Conservation (phyloP, 2,888 invertebrate genomes). For the Sepiola atlantica region DNA sequence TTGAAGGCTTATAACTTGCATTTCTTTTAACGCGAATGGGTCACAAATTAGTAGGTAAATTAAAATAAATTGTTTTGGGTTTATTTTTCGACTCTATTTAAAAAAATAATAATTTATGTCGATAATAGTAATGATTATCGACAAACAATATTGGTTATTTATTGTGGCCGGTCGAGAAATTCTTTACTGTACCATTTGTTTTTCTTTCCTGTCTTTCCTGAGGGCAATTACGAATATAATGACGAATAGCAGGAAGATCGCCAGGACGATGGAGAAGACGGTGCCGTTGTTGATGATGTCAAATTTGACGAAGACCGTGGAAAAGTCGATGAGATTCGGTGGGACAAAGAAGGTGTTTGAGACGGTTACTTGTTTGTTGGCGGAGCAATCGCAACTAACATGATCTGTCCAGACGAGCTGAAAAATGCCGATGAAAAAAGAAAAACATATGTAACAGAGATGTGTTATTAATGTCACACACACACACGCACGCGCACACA, state of each 20-base stretch:
- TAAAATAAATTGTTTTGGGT: no score
- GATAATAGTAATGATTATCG: no score
- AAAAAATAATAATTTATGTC: no score
- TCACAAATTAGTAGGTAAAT: no score
- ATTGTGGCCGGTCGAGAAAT: neutral
- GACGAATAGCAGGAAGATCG: neutral
- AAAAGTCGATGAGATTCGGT: constrained; percentile 74
- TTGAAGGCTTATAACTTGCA: no score
- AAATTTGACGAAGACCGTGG: constrained; percentile 72
- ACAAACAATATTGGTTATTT: no score
- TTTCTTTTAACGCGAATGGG: no score
- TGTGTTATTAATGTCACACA: neutral
- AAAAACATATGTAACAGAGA: neutral
- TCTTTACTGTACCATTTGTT: neutral
- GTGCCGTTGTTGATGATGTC: constrained; percentile 38
- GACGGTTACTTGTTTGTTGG: constrained; percentile 52
- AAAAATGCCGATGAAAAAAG: neutral
- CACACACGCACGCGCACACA: neutral
- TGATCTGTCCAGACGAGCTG: neutral
- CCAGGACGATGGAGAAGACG: neutral
- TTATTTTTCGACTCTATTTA: no score
- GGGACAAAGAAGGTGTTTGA: constrained; percentile 68
- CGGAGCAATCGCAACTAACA: constrained; percentile 52
- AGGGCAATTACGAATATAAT: neutral
- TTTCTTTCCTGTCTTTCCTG: constrained; percentile 8